Conservation (phyloP, 2,888 invertebrate species). For the Nymphalis polychloros region DNA sequence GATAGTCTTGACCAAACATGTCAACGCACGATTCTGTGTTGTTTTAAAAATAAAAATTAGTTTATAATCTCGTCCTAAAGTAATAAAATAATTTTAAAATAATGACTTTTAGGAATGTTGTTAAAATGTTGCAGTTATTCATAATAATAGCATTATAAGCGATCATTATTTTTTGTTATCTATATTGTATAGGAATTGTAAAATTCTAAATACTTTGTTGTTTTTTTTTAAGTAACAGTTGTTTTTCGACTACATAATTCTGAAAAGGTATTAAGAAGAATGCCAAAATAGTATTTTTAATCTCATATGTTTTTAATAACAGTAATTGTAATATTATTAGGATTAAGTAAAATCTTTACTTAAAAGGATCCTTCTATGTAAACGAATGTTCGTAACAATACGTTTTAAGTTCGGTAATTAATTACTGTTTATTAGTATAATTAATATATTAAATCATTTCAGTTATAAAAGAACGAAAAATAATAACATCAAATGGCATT, state of each 20-base stretch:
- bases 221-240: conserved; percentile 1
- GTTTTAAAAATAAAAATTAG: conserved; percentile 5
- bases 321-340: no score
- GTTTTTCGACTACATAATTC: neutral
- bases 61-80: conserved; percentile 12
- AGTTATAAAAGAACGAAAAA: no score
- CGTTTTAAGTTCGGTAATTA: no score
- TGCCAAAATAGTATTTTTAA: no score
- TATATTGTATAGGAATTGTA: neutral
- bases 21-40: conserved; percentile 1
- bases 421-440: no score
- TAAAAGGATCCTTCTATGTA: no score
- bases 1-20: conserved; percentile 9
- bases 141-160: neutral
- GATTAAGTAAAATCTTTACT: no score
- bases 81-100: conserved; percentile 7
- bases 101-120: neutral
- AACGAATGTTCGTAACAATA: no score
- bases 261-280: no score
- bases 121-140: conserved; percentile 6
- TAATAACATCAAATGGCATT: neutral
- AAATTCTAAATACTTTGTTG: neutral
- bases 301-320: no score
- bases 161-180: conserved; percentile 2
- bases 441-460: no score